A percentile compares a stretch with the other conserved stretches of the same genome.
phyloP scores from a whole-genome alignment of 2,888 invertebrate species.

The Pristionchus arcanus region DNA sequence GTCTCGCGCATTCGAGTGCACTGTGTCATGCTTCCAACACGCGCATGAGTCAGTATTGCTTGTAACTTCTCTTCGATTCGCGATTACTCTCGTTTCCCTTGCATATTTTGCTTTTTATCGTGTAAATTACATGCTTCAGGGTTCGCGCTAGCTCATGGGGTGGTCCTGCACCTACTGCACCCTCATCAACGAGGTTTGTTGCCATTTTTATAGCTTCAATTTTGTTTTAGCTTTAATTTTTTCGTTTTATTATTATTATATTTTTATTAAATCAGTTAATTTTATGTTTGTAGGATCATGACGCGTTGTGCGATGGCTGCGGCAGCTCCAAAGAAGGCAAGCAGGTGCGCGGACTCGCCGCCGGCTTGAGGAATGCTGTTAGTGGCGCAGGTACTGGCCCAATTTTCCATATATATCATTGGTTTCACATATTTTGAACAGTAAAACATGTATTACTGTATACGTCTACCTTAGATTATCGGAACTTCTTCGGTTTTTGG shows the following conservation, averaged over 20 bases:
- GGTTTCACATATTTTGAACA: not conserved
- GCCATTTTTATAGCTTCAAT: not conserved
- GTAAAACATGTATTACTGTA: not conserved
- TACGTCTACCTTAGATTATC: too few species aligned
- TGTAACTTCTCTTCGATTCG: not conserved
- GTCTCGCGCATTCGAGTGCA: not conserved
- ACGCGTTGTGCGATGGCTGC: constrained; percentile 42
- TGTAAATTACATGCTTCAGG: not conserved
- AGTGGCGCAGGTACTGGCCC: constrained; percentile 1
- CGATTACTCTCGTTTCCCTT: not conserved
- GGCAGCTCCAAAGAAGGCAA: constrained; percentile 8
- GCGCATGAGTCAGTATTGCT: not conserved
- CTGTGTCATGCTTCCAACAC: not conserved
- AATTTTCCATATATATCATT: not conserved
- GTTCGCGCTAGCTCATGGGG: constrained; percentile 1
- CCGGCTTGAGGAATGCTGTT: constrained; percentile 40
- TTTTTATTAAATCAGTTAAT: not conserved
- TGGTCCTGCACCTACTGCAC: constrained; percentile 51
- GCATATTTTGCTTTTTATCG: not conserved
- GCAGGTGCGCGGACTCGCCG: not conserved
- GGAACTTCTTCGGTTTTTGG: too few species aligned
- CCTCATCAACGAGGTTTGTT: constrained; percentile 47
- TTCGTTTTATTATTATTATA: not conserved
- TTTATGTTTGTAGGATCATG: not conserved
- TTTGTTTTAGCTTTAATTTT: not conserved